Evolutionary conservation across 2,797 vertebrate genomes (phyloP).

Genomic region (Zonotrichia albicollis): DNA sequence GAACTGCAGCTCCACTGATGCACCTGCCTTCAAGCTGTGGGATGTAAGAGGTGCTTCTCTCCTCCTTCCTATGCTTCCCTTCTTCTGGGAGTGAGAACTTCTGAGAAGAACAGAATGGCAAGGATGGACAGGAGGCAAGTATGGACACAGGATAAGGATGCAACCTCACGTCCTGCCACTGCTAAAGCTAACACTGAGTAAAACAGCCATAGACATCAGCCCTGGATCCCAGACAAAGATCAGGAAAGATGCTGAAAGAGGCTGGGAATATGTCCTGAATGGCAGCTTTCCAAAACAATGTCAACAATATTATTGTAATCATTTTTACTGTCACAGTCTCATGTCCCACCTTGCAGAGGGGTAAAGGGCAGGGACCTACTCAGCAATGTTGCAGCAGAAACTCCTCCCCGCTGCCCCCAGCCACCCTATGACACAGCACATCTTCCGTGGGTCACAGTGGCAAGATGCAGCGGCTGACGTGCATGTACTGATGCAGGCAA

Average conservation of each 20-base stretch:
- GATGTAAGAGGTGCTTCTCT: not conserved
- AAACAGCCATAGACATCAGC: not conserved
- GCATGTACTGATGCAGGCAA: not conserved
- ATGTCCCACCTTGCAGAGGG: not conserved
- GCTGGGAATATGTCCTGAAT: not conserved
- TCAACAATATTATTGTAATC: not conserved
- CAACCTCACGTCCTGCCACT: not conserved
- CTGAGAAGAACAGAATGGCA: not conserved
- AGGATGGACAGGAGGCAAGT: not conserved
- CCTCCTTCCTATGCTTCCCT: not conserved
- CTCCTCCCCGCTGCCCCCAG: fast-evolving
- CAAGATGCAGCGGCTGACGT: not conserved
- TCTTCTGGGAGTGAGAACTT: not conserved
- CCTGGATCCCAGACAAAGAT: not conserved
- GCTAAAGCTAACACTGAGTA: not conserved
- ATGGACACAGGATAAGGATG: not conserved
- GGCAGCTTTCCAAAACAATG: not conserved
- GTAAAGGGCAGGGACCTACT: not conserved
- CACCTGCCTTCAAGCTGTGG: not conserved
- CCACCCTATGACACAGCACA: not conserved
- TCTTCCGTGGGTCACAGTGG: fast-evolving
- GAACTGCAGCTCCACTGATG: not conserved
- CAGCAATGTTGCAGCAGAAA: not conserved
- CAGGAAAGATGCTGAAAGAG: not conserved
- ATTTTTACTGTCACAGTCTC: not conserved